Conservation (phyloP, 2,113 vertebrate species). For the Pelodiscus sinensis region DNA sequence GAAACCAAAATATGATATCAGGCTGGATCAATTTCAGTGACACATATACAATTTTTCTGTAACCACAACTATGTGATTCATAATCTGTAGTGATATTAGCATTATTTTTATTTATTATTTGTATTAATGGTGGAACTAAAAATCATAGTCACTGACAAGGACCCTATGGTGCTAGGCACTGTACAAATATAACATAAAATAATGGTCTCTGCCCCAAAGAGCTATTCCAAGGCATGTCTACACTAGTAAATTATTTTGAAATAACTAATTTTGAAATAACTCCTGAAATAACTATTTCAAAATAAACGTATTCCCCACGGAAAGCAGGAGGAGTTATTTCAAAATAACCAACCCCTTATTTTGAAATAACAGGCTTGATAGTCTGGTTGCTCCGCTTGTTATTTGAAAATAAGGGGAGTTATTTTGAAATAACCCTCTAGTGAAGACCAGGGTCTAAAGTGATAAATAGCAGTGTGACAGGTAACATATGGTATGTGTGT, state of each 20-base stretch:
- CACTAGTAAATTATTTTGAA: no score
- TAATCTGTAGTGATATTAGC: not conserved
- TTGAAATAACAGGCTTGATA: no score
- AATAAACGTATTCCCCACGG: no score
- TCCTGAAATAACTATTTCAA: no score
- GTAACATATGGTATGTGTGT: not conserved
- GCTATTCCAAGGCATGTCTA: not conserved
- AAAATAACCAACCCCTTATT: no score
- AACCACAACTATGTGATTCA: not conserved
- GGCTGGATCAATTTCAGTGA: not conserved
- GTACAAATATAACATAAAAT: not conserved
- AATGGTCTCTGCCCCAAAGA: not conserved
- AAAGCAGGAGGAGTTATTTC: no score
- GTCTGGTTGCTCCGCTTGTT: no score
- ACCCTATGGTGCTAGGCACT: not conserved
- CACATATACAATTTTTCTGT: not conserved
- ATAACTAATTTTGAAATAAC: no score
- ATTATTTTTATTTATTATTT: not conserved
- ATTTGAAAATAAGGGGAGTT: no score
- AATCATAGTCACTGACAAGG: not conserved
- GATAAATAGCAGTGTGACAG: not conserved
- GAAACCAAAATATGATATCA: not conserved
- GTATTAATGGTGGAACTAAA: not conserved
- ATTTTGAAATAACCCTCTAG: no score
- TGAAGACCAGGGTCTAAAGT: not conserved